Conservation (phyloP, 92 coral and sea anemone genomes). For the Epizoanthus rinbou region DNA sequence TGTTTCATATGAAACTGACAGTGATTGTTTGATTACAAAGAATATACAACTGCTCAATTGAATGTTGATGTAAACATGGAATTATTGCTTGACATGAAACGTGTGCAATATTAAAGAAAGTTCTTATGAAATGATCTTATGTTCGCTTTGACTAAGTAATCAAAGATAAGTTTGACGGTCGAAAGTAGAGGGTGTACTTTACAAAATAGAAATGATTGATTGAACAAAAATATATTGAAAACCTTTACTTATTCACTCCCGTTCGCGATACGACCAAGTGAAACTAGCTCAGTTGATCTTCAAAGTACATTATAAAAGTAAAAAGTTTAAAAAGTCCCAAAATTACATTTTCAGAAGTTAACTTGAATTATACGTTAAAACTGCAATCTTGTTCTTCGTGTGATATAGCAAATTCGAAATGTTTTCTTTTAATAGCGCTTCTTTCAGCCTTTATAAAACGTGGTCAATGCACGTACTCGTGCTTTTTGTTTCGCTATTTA, state of each 20-base stretch:
- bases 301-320: too few species aligned
- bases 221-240: neutral
- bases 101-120: neutral
- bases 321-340: too few species aligned
- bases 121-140: neutral
- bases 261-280: neutral
- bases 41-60: neutral
- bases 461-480: neutral
- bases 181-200: too few species aligned
- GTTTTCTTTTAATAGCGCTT: neutral
- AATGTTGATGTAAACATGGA: neutral
- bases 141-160: neutral
- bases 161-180: neutral
- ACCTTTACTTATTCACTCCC: neutral
- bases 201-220: neutral
- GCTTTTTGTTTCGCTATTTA: constrained; percentile 12
- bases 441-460: neutral
- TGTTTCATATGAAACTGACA: neutral
- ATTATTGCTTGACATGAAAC: neutral
- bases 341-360: too few species aligned
- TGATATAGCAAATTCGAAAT: neutral
- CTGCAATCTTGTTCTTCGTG: neutral
- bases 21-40: too few species aligned
- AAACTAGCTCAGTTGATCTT: neutral
- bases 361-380: too few species aligned